These are phyloP conservation scores for Lordiphosa mommai DNA, from an alignment of 1,140 invertebrate genomes.

Conservation along the genomic window DNA sequence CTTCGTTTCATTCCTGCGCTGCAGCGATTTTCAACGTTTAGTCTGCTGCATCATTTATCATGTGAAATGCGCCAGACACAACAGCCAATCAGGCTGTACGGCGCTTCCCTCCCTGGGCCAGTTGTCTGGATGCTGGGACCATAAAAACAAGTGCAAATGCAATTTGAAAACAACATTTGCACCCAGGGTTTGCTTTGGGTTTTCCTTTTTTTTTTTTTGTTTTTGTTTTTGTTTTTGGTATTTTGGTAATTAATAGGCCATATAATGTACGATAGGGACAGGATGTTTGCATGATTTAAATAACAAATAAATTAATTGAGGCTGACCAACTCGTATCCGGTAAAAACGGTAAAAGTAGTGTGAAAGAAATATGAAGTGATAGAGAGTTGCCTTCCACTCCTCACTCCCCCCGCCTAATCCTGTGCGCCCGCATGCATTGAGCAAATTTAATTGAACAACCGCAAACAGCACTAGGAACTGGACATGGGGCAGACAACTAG, in stretches of 20 bases:
- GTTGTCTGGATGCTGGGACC: slow-evolving; percentile 15
- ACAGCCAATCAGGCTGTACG: slow-evolving; percentile 28
- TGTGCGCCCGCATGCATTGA: slow-evolving; percentile 57
- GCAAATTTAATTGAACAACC: slow-evolving; percentile 69
- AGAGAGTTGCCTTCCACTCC: slow-evolving; percentile 22
- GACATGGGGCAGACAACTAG: slow-evolving; percentile 7
- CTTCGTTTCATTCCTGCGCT: slow-evolving; percentile 4
- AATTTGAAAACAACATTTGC: slow-evolving; percentile 65
- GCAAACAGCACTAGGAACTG: slow-evolving; percentile 39
- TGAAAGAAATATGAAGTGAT: slow-evolving; percentile 69
- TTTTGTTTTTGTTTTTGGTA: slow-evolving; percentile 28
- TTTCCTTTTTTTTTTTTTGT: background rate
- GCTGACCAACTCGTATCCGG: background rate
- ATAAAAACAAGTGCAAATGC: slow-evolving; percentile 76
- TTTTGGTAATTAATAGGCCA: slow-evolving; percentile 76
- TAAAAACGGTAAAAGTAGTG: slow-evolving; percentile 18
- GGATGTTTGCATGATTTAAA: slow-evolving; percentile 58
- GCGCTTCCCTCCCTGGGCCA: slow-evolving; percentile 4
- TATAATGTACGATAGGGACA: slow-evolving; percentile 65
- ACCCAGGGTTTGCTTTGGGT: background rate
- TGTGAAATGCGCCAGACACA: slow-evolving; percentile 72
- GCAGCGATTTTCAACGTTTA: slow-evolving; percentile 62
- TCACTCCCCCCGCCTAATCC: background rate
- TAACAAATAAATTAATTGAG: slow-evolving; percentile 75
- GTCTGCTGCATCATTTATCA: slow-evolving; percentile 74